Percentiles rank a stretch among this genome's conserved stretches.
Conservation (phyloP, 2,888 invertebrate genomes). For the Galeopsomyia nigrocyanea region DNA sequence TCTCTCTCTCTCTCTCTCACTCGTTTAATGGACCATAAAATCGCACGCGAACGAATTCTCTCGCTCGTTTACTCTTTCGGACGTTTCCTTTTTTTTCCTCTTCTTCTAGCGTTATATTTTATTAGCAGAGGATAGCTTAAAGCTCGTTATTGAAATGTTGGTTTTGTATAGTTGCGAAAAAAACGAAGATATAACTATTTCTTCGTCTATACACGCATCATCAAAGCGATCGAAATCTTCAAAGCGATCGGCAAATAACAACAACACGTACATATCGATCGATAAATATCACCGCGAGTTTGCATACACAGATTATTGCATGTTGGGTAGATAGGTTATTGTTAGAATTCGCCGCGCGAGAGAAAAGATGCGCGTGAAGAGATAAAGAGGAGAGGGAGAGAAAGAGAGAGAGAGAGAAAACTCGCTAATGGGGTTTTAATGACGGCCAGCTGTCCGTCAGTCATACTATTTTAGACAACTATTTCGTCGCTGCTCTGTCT, state of each 20-base stretch:
- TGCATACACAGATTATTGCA: constrained; percentile 2
- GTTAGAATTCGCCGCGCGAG: constrained; percentile 26
- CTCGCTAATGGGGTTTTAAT: constrained; percentile 45
- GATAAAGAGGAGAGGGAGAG: background rate
- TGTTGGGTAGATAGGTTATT: constrained; percentile 25
- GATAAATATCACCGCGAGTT: background rate
- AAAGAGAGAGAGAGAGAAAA: too few species aligned
- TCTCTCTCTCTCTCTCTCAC: constrained; percentile 6
- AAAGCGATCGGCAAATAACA: too few species aligned
- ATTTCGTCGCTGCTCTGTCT: constrained; percentile 44
- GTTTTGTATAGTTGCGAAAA: too few species aligned
- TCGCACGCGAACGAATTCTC: constrained; percentile 20
- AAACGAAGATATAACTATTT: too few species aligned
- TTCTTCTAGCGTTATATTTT: too few species aligned
- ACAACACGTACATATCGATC: too few species aligned
- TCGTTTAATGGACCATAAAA: constrained; percentile 39
- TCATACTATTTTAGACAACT: constrained; percentile 56
- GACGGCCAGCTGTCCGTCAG: constrained; percentile 69
- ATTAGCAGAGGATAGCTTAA: too few species aligned
- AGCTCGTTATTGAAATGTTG: too few species aligned
- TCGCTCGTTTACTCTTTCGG: background rate
- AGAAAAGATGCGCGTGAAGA: background rate
- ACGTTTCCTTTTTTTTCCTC: too few species aligned
- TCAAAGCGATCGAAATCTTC: too few species aligned
- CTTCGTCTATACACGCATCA: too few species aligned